phyloP scores from a whole-genome alignment of 2,113 vertebrate genomes.

The Python bivittatus region DNA sequence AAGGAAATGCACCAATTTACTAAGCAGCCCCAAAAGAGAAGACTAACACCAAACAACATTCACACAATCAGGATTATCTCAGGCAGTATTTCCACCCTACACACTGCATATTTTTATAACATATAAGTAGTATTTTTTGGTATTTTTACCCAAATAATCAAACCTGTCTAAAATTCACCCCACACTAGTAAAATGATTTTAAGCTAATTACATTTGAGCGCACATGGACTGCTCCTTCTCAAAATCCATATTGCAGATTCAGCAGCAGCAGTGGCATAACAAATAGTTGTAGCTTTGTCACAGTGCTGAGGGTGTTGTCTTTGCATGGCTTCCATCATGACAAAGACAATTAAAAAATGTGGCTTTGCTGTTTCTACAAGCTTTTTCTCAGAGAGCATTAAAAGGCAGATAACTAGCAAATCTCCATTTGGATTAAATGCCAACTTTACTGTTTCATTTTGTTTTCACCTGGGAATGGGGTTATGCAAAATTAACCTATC shows the following conservation, averaged over 20 bases:
- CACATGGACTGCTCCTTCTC: neutral
- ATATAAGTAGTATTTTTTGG: neutral
- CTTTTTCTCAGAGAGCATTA: neutral
- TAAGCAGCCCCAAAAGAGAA: no score
- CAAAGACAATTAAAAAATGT: neutral
- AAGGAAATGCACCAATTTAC: neutral
- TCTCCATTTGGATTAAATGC: neutral
- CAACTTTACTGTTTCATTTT: neutral
- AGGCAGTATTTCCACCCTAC: neutral
- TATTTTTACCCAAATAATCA: neutral
- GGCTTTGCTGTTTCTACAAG: slow-evolving; percentile 12
- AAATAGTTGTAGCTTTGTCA: slow-evolving; percentile 28
- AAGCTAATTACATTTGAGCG: slow-evolving; percentile 1
- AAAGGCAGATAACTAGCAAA: neutral
- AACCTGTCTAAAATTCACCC: neutral
- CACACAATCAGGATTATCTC: neutral
- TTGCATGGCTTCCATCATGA: slow-evolving; percentile 29
- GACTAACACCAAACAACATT: neutral
- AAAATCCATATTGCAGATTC: slow-evolving; percentile 11
- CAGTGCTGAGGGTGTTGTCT: slow-evolving; percentile 19
- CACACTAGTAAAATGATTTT: neutral
- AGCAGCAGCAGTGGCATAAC: neutral
- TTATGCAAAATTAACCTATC: neutral
- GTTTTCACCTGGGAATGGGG: neutral
- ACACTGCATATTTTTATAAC: neutral